These are phyloP conservation scores for Protonibea diacanthus DNA, from an alignment of 2,797 vertebrate species.

Conservation along the genomic window DNA sequence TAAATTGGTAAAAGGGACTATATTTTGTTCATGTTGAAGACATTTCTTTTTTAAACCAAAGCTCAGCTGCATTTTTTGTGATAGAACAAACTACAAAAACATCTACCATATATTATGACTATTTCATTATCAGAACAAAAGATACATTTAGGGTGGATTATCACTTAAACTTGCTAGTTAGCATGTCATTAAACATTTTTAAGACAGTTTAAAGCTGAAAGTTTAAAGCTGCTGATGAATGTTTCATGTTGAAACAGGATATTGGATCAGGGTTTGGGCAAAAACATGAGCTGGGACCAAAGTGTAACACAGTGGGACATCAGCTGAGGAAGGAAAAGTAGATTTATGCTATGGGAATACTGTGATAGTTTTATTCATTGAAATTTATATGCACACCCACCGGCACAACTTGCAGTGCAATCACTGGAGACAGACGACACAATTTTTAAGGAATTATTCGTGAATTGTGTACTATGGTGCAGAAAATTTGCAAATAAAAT, in stretches of 20 bases:
- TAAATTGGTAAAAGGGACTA: neutral
- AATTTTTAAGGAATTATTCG: neutral
- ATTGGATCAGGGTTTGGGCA: neutral
- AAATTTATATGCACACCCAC: too few relatives aligned
- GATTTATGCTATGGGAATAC: neutral
- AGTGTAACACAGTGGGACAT: neutral
- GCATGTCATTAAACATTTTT: neutral
- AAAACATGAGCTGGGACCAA: neutral
- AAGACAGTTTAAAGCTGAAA: neutral
- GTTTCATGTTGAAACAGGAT: conserved; percentile 5
- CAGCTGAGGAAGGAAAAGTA: neutral
- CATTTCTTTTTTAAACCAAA: neutral
- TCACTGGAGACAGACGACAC: neutral
- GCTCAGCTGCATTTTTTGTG: neutral
- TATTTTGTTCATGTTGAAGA: neutral
- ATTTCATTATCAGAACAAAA: conserved; percentile 16
- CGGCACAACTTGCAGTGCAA: neutral
- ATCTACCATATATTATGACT: neutral
- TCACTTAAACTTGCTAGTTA: neutral
- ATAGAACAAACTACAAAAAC: conserved; percentile 1
- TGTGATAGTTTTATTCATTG: neutral
- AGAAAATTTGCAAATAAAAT: neutral
- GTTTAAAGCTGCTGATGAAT: neutral
- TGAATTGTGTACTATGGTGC: neutral
- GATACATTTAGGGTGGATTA: neutral